Conservation (phyloP, 2,797 vertebrate genomes). For the Malurus leucopterus region DNA sequence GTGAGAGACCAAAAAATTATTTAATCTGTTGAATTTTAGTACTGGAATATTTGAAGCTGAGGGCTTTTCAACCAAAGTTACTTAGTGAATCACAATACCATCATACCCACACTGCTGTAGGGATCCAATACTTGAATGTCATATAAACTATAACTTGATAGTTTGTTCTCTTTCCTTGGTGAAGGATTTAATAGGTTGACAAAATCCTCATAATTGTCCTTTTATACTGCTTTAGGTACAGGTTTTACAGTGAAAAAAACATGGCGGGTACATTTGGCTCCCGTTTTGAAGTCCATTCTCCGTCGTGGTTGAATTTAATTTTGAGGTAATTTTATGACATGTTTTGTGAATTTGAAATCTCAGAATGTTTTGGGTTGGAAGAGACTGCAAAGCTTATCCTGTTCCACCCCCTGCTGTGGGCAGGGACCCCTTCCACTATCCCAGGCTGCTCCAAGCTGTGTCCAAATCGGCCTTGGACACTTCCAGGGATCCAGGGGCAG, state of each 20-base stretch:
- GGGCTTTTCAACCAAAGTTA: not conserved
- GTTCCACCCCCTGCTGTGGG: accelerated
- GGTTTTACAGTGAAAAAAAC: not conserved
- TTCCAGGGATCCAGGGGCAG: not conserved
- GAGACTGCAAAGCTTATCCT: not conserved
- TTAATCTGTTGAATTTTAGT: not conserved
- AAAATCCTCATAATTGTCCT: not conserved
- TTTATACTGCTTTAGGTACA: not conserved
- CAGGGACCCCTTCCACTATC: not conserved
- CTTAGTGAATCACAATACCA: not conserved
- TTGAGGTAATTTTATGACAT: not conserved
- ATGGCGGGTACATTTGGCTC: not conserved
- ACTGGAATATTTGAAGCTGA: not conserved
- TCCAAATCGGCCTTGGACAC: not conserved
- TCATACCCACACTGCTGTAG: not conserved
- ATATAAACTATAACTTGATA: not conserved
- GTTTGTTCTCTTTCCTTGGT: not conserved
- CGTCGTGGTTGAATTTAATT: not conserved
- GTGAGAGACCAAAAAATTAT: not conserved
- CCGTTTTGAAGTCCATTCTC: not conserved
- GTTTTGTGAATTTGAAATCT: not conserved
- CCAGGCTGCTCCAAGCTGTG: accelerated
- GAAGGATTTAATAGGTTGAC: not conserved
- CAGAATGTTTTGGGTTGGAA: not conserved
- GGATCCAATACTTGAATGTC: not conserved